A percentile compares a stretch with the other conserved stretches of the same genome.
Evolutionary conservation across 2,113 vertebrate genomes (phyloP).

Genomic region (Mormoops blainvillei): DNA sequence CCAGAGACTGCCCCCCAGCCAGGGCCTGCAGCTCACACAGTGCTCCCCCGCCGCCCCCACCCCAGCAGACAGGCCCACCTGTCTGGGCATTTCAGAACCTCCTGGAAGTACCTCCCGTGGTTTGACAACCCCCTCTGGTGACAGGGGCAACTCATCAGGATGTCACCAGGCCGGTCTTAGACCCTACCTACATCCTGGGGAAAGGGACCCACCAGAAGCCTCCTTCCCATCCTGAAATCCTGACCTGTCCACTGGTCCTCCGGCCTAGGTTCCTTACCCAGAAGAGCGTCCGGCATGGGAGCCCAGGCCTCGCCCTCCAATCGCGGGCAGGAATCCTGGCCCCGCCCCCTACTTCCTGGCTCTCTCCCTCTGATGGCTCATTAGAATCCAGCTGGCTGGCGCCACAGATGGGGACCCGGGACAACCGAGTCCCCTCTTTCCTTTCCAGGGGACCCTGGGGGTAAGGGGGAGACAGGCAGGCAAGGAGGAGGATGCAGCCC

Average conservation of each 20-base stretch:
- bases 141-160: background rate
- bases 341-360: slow-evolving; percentile 28
- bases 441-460: background rate
- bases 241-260: background rate
- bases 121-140: background rate
- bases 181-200: background rate
- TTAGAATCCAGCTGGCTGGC: slow-evolving; percentile 65
- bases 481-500: background rate
- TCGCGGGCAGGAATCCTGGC: background rate
- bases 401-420: slow-evolving; percentile 49
- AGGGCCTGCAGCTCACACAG: background rate
- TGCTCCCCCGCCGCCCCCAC: no score
- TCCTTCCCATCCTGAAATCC: background rate
- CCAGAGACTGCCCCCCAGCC: background rate
- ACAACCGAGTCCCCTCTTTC: slow-evolving; percentile 44
- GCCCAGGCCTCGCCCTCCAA: background rate
- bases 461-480: slow-evolving; percentile 46
- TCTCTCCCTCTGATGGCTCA: background rate
- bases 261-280: no score
- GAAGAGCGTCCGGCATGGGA: no score
- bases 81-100: no score
- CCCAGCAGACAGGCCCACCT: background rate
- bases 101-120: background rate
- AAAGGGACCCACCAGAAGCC: background rate
- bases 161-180: background rate